Conservation (phyloP, 2,797 vertebrate species). For the Peromyscus attwateri region DNA sequence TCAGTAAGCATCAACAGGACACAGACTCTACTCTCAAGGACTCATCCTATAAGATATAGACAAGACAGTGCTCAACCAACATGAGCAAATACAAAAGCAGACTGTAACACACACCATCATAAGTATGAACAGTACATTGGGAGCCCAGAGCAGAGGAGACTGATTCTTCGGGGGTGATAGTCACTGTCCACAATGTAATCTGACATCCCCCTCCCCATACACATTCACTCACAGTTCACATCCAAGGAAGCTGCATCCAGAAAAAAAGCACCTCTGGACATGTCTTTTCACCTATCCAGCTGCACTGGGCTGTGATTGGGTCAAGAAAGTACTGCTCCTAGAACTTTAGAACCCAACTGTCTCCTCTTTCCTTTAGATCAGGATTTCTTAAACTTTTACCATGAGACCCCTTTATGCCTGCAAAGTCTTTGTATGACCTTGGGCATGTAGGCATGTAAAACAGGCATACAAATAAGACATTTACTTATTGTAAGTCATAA, state of each 20-base stretch:
- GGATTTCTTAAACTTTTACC: background rate
- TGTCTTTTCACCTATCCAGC: background rate
- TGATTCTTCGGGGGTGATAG: background rate
- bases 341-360: background rate
- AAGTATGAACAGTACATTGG: rapidly evolving
- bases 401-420: background rate
- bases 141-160: background rate
- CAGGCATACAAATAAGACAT: background rate
- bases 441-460: background rate
- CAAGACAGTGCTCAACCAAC: background rate
- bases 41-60: background rate
- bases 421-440: background rate
- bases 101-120: background rate
- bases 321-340: background rate
- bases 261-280: too few species aligned
- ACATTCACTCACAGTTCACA: background rate
- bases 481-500: background rate
- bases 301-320: background rate
- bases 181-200: too few species aligned
- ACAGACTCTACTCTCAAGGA: background rate
- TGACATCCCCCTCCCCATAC: background rate
- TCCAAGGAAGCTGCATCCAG: background rate
- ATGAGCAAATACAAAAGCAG: background rate
- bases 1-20: background rate
- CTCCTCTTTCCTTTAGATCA: background rate